These are phyloP conservation scores for Porites cylindrica DNA, from an alignment of 92 coral and sea anemone species.

Conservation along the genomic window DNA sequence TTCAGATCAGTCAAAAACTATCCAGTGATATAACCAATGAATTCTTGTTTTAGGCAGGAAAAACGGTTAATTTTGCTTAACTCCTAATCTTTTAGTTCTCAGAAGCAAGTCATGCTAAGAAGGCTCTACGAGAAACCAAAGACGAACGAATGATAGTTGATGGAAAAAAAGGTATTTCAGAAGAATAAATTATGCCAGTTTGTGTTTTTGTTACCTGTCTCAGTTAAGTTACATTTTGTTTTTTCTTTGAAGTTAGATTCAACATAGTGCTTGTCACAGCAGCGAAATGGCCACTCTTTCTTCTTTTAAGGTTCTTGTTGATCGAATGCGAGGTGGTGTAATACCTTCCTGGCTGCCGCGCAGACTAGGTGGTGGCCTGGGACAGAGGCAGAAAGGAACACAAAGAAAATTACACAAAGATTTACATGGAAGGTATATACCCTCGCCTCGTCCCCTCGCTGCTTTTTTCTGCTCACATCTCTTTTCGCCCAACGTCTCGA, in stretches of 20 bases:
- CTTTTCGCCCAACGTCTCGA: too few relatives aligned
- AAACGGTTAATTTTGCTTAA: too few relatives aligned
- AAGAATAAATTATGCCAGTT: neutral
- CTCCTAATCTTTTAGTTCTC: conserved; percentile 29
- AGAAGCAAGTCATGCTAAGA: conserved; percentile 38
- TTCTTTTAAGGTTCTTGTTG: conserved; percentile 50
- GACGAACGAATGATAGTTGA: conserved; percentile 51
- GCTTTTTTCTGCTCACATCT: too few relatives aligned
- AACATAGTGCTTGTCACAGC: neutral
- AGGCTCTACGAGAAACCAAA: conserved; percentile 32
- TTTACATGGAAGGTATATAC: too few relatives aligned
- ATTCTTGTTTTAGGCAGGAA: too few relatives aligned
- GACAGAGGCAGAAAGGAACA: conserved; percentile 56
- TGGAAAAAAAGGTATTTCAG: conserved; percentile 40
- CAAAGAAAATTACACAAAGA: conserved; percentile 3
- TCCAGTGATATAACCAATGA: too few relatives aligned
- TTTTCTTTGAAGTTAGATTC: too few relatives aligned
- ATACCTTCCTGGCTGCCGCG: conserved; percentile 63
- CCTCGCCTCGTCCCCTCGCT: too few relatives aligned
- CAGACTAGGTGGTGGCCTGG: conserved; percentile 69
- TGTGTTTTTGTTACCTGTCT: too few relatives aligned
- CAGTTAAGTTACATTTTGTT: too few relatives aligned
- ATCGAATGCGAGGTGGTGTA: conserved; percentile 63
- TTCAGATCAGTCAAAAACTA: too few relatives aligned
- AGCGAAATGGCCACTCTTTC: neutral